Percentiles rank a stretch among this genome's conserved stretches.
phyloP scores from a whole-genome alignment of 1,140 invertebrate genomes.

The Campoletis sonorensis region DNA sequence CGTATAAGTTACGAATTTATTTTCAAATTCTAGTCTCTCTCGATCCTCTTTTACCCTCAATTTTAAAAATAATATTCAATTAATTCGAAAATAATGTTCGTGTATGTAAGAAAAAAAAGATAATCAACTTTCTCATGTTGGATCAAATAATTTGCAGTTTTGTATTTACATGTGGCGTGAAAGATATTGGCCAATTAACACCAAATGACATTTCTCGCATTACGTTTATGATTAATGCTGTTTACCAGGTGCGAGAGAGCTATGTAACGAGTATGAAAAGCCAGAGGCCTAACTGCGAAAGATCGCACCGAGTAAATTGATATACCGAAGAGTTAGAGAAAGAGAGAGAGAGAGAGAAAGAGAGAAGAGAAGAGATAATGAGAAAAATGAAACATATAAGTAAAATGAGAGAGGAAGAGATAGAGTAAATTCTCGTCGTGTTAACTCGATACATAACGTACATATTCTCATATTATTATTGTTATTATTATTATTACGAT shows the following conservation, averaged over 20 bases:
- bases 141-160: background rate
- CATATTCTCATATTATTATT: slow-evolving; percentile 1
- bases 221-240: background rate
- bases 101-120: background rate
- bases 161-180: background rate
- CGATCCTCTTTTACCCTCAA: no score
- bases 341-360: slow-evolving; percentile 6
- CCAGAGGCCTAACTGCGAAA: slow-evolving; percentile 9
- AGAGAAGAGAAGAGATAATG: slow-evolving; percentile 10
- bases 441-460: slow-evolving; percentile 8
- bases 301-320: slow-evolving; percentile 39
- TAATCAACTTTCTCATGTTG: background rate
- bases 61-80: no score
- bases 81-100: no score
- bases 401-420: background rate
- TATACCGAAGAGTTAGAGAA: background rate
- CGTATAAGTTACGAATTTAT: no score
- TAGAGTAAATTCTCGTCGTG: slow-evolving; percentile 17
- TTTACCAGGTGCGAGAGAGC: slow-evolving; percentile 16
- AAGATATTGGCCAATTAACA: slow-evolving; percentile 15
- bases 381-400: background rate
- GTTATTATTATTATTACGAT: slow-evolving; percentile 1
- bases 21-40: no score
- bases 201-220: slow-evolving; percentile 17
- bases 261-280: slow-evolving; percentile 28